Evolutionary conservation across 2,113 vertebrate species (phyloP), one percentile per base, ranked within the genome.

Genomic region (Antennarius striatus): DNA sequence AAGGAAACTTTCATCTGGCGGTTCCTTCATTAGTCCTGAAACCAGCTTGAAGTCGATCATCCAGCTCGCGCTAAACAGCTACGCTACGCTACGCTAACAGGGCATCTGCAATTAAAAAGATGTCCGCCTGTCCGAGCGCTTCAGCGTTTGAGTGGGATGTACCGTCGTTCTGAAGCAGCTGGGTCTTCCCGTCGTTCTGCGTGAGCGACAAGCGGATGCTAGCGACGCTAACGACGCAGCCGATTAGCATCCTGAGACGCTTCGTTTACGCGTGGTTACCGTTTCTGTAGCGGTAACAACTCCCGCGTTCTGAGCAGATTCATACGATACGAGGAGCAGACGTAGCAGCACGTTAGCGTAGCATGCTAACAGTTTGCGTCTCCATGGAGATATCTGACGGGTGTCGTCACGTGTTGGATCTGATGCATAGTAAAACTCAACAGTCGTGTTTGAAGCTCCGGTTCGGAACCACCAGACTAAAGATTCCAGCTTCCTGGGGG

Each of bases 21-120:
- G 56, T 60, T 52, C 75, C 55, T 74, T 82, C 73, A 73, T 79
- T 85, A 81, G 54, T 73, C 60, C 10, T 66, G 43, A 69, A 57
- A 55, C 49, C 12, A 74, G 68, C 49, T 61, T 39, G 55, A 36
- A 36, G 32, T 7, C 4, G 3, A 7, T 36, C 32, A 58, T 71
- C 17, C 40, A 68, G 29, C 15, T 55, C 61, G 58, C 3, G 32
- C 32, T 42, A 62, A 66, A 49, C 72, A 16, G 56, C 56, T 4
- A 76, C 4, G 32, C 63, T 53, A 69, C 32, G 32, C 32, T 36
- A 43, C 29, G 0, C 65, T 16, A 74, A 77, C 53, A 46, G 78
- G 54, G 59, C 61, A 54, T 61, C 57, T n/a, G 56, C 52, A 62
- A 55, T 81, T 65, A 67, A 77, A 81, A 66, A 53, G 10, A 69